phyloP scores from a whole-genome alignment of 2,113 vertebrate genomes.

The Origma solitaria region DNA sequence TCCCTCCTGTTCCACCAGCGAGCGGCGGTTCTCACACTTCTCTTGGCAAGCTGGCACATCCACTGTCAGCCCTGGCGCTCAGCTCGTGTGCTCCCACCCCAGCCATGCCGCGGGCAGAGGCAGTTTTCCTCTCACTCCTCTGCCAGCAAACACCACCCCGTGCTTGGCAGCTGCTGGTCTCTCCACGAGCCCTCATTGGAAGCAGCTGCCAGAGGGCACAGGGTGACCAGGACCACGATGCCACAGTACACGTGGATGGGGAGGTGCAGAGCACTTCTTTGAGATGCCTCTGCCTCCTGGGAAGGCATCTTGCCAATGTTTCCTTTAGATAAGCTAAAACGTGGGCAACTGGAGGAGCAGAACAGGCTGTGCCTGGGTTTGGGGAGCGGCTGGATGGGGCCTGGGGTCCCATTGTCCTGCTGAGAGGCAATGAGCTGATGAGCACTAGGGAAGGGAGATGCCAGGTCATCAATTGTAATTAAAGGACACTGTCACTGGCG shows the following conservation, averaged over 20 bases:
- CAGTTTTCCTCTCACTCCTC: background rate
- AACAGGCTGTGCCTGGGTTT: background rate
- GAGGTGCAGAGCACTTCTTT: background rate
- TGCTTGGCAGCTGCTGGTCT: background rate
- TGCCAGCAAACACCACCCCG: background rate
- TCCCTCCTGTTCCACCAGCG: conserved; percentile 20
- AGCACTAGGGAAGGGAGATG: background rate
- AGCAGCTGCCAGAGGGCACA: background rate
- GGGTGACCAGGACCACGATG: background rate
- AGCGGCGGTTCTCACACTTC: background rate
- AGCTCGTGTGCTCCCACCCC: background rate
- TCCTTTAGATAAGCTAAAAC: background rate
- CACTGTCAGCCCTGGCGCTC: fast-evolving
- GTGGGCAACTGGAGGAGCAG: background rate
- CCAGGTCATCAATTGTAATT: background rate
- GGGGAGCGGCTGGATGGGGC: fast-evolving
- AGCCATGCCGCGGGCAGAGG: background rate
- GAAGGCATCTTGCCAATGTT: background rate
- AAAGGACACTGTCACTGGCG: background rate
- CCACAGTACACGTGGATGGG: fast-evolving
- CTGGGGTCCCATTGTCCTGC: background rate
- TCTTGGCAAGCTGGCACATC: background rate
- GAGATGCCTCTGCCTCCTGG: background rate
- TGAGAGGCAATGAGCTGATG: background rate
- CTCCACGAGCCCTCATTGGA: background rate